Evolutionary conservation across 2,888 invertebrate species (phyloP).

Genomic region (Cataglyphis albicans): DNA sequence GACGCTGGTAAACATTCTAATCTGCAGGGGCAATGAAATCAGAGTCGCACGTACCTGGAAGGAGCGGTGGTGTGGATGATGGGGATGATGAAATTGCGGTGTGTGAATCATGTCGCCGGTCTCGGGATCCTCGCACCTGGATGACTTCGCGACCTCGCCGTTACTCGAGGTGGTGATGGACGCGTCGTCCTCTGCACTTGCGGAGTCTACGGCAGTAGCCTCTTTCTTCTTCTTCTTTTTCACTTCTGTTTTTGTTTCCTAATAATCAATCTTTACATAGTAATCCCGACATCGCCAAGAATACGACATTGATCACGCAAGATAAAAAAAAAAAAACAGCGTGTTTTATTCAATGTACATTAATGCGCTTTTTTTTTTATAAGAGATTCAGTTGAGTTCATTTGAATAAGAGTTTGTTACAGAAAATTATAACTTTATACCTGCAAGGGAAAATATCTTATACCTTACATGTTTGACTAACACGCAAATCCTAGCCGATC

Average conservation of each 20-base stretch:
- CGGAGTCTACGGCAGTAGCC: constrained; percentile 72
- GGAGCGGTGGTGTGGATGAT: constrained; percentile 88
- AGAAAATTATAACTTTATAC: neutral
- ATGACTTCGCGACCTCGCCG: constrained; percentile 78
- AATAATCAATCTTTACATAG: constrained; percentile 51
- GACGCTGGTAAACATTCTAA: constrained; percentile 31
- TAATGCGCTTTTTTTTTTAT: neutral
- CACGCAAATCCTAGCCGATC: too few species aligned
- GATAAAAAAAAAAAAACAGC: neutral
- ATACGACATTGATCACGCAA: neutral
- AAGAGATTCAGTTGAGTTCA: neutral
- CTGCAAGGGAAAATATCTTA: too few species aligned
- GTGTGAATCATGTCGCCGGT: constrained; percentile 89
- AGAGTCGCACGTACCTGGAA: constrained; percentile 89
- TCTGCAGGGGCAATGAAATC: constrained; percentile 45
- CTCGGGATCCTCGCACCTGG: constrained; percentile 86
- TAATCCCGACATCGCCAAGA: neutral
- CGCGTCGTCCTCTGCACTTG: constrained; percentile 76
- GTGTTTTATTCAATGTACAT: neutral
- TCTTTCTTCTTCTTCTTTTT: constrained; percentile 71
- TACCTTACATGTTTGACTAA: too few species aligned
- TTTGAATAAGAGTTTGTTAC: neutral
- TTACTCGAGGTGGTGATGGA: constrained; percentile 78
- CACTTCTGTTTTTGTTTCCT: constrained; percentile 75
- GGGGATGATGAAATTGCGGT: constrained; percentile 88